A percentile compares a stretch with the other conserved stretches of the same genome.
These are phyloP conservation scores for Helicorthomorpha holstii DNA, from an alignment of 1,140 invertebrate species.

Conservation along the genomic window DNA sequence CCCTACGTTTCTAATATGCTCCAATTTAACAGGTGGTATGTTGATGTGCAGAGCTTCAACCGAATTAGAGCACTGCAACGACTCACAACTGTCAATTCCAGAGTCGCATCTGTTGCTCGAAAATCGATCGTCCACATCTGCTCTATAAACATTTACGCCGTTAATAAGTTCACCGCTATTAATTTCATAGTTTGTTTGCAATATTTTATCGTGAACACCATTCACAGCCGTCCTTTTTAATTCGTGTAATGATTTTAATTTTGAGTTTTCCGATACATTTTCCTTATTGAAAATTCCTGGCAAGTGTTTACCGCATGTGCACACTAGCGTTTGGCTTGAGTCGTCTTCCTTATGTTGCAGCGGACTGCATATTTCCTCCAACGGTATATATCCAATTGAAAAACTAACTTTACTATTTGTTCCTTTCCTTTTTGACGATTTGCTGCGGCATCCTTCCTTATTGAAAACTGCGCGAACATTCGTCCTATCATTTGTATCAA, in stretches of 20 bases:
- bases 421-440: not conserved
- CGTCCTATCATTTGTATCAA: no score
- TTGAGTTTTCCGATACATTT: not conserved
- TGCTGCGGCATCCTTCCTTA: not conserved
- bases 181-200: not conserved
- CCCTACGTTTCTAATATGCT: not conserved
- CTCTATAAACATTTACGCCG: not conserved
- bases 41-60: not conserved
- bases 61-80: not conserved
- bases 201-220: not conserved
- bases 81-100: slow-evolving; percentile 4
- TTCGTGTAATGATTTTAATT: not conserved
- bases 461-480: no score
- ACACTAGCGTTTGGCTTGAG: not conserved
- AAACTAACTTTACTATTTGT: slow-evolving; percentile 1
- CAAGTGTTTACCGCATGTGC: not conserved
- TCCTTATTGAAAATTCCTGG: not conserved
- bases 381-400: slow-evolving; percentile 5
- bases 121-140: not conserved
- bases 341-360: not conserved
- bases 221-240: not conserved
- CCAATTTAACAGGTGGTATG: not conserved
- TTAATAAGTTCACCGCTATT: not conserved
- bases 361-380: slow-evolving; percentile 1
- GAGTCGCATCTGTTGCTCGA: slow-evolving; percentile 2